A percentile compares a stretch with the other conserved stretches of the same genome.
These are phyloP conservation scores for Empis stercorea DNA, from an alignment of 2,888 invertebrate genomes.

Conservation along the genomic window DNA sequence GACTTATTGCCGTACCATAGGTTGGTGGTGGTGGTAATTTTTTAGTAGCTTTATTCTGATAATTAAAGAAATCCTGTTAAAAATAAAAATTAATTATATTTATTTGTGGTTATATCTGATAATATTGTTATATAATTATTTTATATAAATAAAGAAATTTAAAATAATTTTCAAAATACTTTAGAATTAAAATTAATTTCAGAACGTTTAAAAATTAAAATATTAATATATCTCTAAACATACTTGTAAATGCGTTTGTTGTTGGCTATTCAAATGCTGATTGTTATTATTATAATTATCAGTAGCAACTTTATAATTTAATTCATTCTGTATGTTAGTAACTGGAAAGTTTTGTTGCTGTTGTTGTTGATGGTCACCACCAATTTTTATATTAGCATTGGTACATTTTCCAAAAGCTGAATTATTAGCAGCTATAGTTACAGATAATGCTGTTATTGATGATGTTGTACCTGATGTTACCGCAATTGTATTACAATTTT, in stretches of 20 bases:
- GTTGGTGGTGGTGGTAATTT: conserved; percentile 33
- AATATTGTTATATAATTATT: too few species aligned
- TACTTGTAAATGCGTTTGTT: conserved; percentile 5
- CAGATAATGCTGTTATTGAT: conserved; percentile 7
- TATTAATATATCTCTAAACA: neutral
- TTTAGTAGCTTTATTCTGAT: conserved; percentile 19
- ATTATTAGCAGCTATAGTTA: conserved; percentile 17
- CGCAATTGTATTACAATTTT: too few species aligned
- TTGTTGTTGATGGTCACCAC: conserved; percentile 21
- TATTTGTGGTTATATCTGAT: too few species aligned
- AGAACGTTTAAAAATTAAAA: too few species aligned
- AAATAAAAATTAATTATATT: neutral
- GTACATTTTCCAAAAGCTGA: conserved; percentile 15
- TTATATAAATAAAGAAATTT: too few species aligned
- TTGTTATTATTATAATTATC: neutral
- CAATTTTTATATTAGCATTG: conserved; percentile 18
- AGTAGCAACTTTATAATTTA: neutral
- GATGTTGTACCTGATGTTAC: neutral
- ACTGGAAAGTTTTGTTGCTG: conserved; percentile 19
- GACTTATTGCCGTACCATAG: conserved; percentile 35
- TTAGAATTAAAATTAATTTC: too few species aligned
- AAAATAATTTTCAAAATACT: too few species aligned
- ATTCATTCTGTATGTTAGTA: too few species aligned
- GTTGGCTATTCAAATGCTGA: too few species aligned
- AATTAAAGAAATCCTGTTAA: conserved; percentile 25